Evolutionary conservation across 1,140 invertebrate species (phyloP), one percentile per base, ranked within the genome.

Genomic region (Anoplophora glabripennis): DNA sequence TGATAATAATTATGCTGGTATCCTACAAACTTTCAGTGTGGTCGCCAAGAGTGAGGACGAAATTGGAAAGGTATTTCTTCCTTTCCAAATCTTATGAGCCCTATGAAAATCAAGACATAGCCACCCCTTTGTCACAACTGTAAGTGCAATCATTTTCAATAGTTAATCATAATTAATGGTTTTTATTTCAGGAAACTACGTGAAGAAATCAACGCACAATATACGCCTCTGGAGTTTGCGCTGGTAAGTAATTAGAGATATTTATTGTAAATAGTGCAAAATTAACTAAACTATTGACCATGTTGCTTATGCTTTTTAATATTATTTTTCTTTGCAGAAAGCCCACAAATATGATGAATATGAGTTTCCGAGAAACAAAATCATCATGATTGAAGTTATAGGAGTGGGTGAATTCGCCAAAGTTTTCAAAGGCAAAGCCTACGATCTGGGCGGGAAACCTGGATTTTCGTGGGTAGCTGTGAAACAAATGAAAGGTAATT

Each of bases 401-500:
- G 88, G 88, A 8, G 84, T 82, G 64, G 89, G 89, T 0, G 87
- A 88, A 5, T 92, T 91, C 73, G 89, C 89, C 0, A 77, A 80
- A 36, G 89, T 91, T 0, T 86, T 83, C 68, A 76, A 82, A 4
- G 86, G 86, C 1, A 75, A 78, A 7, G 77, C 82, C 15, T 76
- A 78, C 33, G 75, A 73, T 33, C 69, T 80, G 65, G 70, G 80
- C 0, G 78, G 81, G 1, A 78, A 79, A 9, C 60, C 73, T 10
- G 76, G 80, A 38, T 75, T 76, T 15, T 78, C 78, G 7, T 78
- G 79, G 1, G 85, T 89, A 1, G 88, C 88, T n/a, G 84, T 89
- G 7, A 91, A 90, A 70, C 84, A 85, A 76, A 75, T 89, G 0
- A 84, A 84, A 72, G 78, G 86, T 87, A 73, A 63, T 53, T 47